Base-by-base conservation (phyloP, 2,113 vertebrate species). In the Scophthalmus maximus region DNA sequence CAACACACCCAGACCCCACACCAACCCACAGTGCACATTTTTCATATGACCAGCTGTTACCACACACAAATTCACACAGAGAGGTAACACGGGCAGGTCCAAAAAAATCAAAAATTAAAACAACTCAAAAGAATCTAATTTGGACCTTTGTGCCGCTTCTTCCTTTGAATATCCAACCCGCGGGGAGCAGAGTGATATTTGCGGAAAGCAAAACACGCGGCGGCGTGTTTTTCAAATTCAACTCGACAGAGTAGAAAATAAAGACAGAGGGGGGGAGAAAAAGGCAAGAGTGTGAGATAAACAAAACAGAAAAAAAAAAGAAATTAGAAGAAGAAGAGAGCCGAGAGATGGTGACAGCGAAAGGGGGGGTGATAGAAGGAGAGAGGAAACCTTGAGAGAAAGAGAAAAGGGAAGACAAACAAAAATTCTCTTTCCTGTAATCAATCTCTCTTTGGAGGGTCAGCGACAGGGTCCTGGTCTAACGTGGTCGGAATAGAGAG, bases 371-470 rank as follows among this genome's bases (percentile, higher is more conserved):
- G 47, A 57, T 17, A 29, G 70, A 38, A 55, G 40, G 12, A 58
- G 40, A 8, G 11, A 42, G 26, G 53, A 60, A 74, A 30, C 34
- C 52, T 50, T 4, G 44, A 79, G 73, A 68, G 11, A 57, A 44
- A 18, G 27, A 76, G 64, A 79, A 40, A 52, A 40, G 56, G 68
- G 68, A 67, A 74, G 68, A 73, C 81, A 78, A 79, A 88, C 50
- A 82, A 89, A 90, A 90, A 87, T 80, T 63, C 72, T 81, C 73
- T 26, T 90, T 88, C 88, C 84, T 87, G 87, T 90, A 82, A 92
- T 92, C 89, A 89, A 89, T 90, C 90, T 90, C 79, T 82, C 79
- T 90, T 88, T 88, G 82, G 81, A 69, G 83, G 85, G 72, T 84
- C 82, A 82, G 65, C 38, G 80, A 87, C 87, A 64, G 78, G 89